Percentiles rank a stretch among this genome's conserved stretches.
These are phyloP conservation scores for Grammomys dolichurus DNA, from an alignment of 2,113 vertebrate genomes.

Conservation along the genomic window DNA sequence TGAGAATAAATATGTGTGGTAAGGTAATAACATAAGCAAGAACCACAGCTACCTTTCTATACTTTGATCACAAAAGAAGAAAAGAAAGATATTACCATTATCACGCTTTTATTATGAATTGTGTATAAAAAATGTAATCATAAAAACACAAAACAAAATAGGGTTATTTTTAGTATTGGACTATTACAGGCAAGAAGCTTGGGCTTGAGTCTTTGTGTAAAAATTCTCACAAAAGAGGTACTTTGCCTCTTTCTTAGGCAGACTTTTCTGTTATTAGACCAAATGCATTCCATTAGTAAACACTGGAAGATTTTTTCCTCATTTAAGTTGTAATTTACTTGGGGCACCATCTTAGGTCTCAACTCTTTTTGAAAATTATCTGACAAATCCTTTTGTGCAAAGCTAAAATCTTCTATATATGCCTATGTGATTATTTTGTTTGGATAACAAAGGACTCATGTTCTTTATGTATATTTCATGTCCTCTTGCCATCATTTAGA, in stretches of 20 bases:
- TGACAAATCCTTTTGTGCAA: background rate
- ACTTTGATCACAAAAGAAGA: background rate
- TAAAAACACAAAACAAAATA: slow-evolving; percentile 2
- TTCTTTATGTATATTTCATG: background rate
- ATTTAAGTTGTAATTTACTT: background rate
- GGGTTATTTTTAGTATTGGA: slow-evolving; percentile 11
- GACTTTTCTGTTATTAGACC: background rate
- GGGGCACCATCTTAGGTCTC: background rate
- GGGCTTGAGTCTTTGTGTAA: slow-evolving; percentile 22
- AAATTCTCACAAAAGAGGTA: background rate
- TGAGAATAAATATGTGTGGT: background rate
- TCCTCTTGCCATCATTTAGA: slow-evolving; percentile 18
- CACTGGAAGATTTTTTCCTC: background rate
- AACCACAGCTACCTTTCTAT: background rate
- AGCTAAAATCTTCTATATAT: background rate
- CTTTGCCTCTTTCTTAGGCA: background rate
- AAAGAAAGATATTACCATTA: background rate
- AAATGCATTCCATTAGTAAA: background rate
- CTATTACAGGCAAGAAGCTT: background rate
- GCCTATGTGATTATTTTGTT: background rate
- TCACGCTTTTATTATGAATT: slow-evolving; percentile 23
- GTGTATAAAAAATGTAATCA: background rate
- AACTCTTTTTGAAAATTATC: slow-evolving; percentile 19
- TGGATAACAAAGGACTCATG: background rate
- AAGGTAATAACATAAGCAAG: slow-evolving; percentile 5